Base-by-base conservation (phyloP, 2,113 vertebrate species). In the Lepidothrix coronata region DNA sequence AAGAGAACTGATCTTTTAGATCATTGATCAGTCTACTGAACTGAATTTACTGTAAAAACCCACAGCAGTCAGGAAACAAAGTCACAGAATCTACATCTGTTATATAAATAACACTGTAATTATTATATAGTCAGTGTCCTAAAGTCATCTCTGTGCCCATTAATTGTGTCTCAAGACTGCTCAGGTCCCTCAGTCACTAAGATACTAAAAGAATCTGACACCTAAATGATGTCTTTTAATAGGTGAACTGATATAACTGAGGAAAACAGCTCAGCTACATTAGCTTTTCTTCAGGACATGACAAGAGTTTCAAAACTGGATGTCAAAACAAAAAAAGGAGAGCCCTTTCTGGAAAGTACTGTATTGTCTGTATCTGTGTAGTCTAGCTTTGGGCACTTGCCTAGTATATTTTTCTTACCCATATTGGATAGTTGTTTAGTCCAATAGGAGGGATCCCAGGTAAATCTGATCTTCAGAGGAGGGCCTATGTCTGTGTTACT, bases 391-490 rank as follows among this genome's bases (percentile, higher is more conserved):
- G 46, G 43, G 5, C 15, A 80, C n/a, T 35, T 63, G 19, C 27
- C 30, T 68, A 14, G 30, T 9, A 3, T 10, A 43, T 37, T 54
- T 68, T 93, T 51, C 97, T 96, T 97, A 99, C 99, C 99, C 85
- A 99, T 96, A 93, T 91, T 98, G 90, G 99, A 99, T 80, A 99
- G 98, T 80, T 99, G 99, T 95, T 99, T 99, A 28, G 98, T 99
- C 99, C 99, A 99, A 95, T 99, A 99, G 93, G 99, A 99, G n/a
- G 99, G 99, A 88, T 99, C 99, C 99, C 99, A 99, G 88, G 99
- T 98, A 95, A 99, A 99, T 89, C 98, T 99, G 92, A 99, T 98
- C 96, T 98, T 99, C 89, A 99, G 97, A n/a, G 99, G 98, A 84
- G 98, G 98, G 82, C 98, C 98, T 11, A 97, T 55, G 51, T 99